These are phyloP conservation scores for Pyrocoelia pectoralis DNA, from an alignment of 2,888 invertebrate species.

Conservation along the genomic window DNA sequence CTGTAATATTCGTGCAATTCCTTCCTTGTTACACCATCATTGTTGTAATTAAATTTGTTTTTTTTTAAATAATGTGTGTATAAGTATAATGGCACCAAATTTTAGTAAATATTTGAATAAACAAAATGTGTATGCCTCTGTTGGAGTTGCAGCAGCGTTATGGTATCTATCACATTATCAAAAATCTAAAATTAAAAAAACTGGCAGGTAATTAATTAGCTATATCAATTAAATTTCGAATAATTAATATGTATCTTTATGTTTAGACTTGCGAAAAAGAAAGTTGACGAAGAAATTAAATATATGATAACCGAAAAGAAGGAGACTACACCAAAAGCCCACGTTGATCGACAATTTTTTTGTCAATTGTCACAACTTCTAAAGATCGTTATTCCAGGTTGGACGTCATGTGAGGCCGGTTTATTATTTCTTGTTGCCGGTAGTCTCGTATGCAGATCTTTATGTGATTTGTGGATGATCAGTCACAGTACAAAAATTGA, in stretches of 20 bases:
- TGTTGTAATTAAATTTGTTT: too few relatives aligned
- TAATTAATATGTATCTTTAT: constrained; percentile 25
- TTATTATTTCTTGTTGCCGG: constrained; percentile 78
- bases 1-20: too few relatives aligned
- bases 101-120: constrained; percentile 78
- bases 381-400: constrained; percentile 80
- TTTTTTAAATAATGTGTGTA: background rate
- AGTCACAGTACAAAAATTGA: constrained; percentile 93
- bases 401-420: constrained; percentile 79
- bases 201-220: constrained; percentile 44
- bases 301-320: constrained; percentile 80
- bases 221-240: constrained; percentile 9
- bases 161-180: constrained; percentile 66
- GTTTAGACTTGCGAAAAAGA: constrained; percentile 61
- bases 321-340: constrained; percentile 70
- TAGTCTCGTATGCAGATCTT: constrained; percentile 85
- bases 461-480: constrained; percentile 98
- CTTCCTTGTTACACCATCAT: too few relatives aligned
- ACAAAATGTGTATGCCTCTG: constrained; percentile 69
- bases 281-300: constrained; percentile 76
- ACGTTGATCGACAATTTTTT: constrained; percentile 79
- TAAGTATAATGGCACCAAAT: constrained; percentile 73
- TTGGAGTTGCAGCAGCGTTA: constrained; percentile 70
- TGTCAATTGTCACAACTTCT: constrained; percentile 73
- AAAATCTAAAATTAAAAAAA: constrained; percentile 60